A percentile compares a stretch with the other conserved stretches of the same genome.
Evolutionary conservation across 2,888 invertebrate species (phyloP).

Genomic region (Eurois occulta): DNA sequence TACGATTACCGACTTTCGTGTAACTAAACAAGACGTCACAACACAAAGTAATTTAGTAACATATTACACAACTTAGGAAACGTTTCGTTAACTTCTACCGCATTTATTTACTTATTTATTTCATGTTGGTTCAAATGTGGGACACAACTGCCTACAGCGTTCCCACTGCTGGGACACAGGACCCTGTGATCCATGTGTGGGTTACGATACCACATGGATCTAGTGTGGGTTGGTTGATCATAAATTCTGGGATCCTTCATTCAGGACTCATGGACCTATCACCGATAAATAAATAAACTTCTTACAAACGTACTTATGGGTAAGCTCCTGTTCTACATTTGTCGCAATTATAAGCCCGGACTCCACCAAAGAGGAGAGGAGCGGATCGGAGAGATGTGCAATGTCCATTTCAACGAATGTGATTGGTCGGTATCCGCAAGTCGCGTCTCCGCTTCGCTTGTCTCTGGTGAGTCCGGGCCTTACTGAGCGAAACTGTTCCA

Average conservation of each 20-base stretch:
- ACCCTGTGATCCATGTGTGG: too few species aligned
- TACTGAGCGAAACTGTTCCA: not conserved
- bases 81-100: constrained; percentile 11
- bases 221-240: not conserved
- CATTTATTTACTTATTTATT: not conserved
- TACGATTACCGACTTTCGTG: constrained; percentile 21
- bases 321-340: not conserved
- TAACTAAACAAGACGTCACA: constrained; percentile 17
- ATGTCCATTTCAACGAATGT: too few species aligned
- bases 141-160: not conserved
- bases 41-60: constrained; percentile 15
- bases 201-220: not conserved
- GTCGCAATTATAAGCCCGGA: too few species aligned
- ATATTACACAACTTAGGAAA: constrained; percentile 26
- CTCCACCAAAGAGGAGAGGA: too few species aligned
- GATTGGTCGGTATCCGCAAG: too few species aligned
- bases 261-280: too few species aligned
- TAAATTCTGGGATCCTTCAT: not conserved
- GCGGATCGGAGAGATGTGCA: too few species aligned
- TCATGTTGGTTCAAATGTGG: not conserved
- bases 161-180: not conserved
- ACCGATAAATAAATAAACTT: not conserved
- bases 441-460: too few species aligned
- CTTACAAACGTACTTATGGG: not conserved
- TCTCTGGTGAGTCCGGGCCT: too few species aligned